These are phyloP conservation scores for Bovichtus variegatus DNA, from an alignment of 2,797 vertebrate species.

Conservation along the genomic window DNA sequence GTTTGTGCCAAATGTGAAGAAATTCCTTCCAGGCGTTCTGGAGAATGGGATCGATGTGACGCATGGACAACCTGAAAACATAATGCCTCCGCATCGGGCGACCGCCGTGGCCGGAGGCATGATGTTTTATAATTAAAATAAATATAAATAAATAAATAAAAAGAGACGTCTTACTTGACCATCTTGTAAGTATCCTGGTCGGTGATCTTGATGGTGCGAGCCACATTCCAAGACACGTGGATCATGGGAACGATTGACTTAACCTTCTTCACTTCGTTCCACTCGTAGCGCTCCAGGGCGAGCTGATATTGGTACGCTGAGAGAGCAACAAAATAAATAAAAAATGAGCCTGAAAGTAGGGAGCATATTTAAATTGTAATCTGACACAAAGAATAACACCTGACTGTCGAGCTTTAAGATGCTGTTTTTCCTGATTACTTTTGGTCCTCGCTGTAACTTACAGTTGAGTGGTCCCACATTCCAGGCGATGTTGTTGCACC, in stretches of 20 bases:
- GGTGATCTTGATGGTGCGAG: slow-evolving; percentile 98
- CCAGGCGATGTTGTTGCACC: slow-evolving; percentile 95
- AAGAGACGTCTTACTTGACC: slow-evolving; percentile 92
- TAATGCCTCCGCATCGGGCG: too few species aligned
- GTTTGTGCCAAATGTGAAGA: too few species aligned
- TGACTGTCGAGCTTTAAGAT: not conserved
- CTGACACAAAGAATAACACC: slow-evolving; percentile 4
- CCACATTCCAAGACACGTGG: slow-evolving; percentile 99
- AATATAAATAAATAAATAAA: too few species aligned
- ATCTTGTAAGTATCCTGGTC: slow-evolving; percentile 98
- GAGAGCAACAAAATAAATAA: slow-evolving; percentile 29
- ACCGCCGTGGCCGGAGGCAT: too few species aligned
- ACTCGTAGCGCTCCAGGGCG: slow-evolving; percentile 97
- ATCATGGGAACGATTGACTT: slow-evolving; percentile 99
- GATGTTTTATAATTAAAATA: too few species aligned
- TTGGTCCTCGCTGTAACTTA: slow-evolving; percentile 34
- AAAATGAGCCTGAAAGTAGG: not conserved
- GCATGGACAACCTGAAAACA: too few species aligned
- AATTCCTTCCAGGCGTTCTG: too few species aligned
- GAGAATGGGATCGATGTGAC: too few species aligned
- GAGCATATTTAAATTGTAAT: slow-evolving; percentile 13
- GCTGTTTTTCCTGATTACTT: not conserved
- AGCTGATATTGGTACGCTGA: slow-evolving; percentile 94
- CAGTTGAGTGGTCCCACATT: slow-evolving; percentile 96
- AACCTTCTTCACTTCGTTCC: slow-evolving; percentile 98